Evolutionary conservation across 2,888 invertebrate genomes (phyloP).

Genomic region (Stenodema calcarata): DNA sequence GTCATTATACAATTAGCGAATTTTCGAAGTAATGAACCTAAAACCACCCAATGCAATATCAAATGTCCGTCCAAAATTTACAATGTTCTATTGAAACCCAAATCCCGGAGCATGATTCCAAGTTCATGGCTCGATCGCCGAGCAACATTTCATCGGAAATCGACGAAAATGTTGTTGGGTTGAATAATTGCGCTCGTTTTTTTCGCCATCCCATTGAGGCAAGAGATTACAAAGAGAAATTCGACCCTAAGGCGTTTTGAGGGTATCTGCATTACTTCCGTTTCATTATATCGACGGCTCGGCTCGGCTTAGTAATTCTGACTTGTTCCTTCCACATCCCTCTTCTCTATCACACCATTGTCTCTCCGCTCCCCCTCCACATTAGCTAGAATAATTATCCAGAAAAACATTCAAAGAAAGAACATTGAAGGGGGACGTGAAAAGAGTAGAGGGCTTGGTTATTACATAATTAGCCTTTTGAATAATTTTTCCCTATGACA

Average conservation of each 20-base stretch:
- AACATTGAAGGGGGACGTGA: not conserved
- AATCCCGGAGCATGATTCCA: no score
- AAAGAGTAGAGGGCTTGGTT: not conserved
- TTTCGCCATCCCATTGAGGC: not conserved
- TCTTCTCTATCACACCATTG: not conserved
- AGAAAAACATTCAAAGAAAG: conserved; percentile 18
- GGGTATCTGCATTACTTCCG: not conserved
- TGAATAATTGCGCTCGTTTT: not conserved
- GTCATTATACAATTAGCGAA: no score
- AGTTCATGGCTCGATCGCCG: not conserved
- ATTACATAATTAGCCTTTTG: conserved; percentile 27
- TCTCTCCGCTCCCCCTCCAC: not conserved
- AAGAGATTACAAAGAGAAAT: not conserved
- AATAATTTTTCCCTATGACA: conserved; percentile 17
- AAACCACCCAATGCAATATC: no score
- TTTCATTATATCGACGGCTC: conserved; percentile 11
- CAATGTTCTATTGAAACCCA: no score
- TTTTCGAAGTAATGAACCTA: no score
- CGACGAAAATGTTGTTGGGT: not conserved
- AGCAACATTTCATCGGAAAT: not conserved
- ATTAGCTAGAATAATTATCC: not conserved
- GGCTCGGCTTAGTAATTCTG: not conserved
- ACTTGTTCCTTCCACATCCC: not conserved
- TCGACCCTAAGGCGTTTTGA: conserved; percentile 6
- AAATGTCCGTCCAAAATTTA: no score